Percentiles rank a stretch among this genome's conserved stretches.
Conservation (phyloP, 1,140 invertebrate species). For the Lanistes nyassanus region DNA sequence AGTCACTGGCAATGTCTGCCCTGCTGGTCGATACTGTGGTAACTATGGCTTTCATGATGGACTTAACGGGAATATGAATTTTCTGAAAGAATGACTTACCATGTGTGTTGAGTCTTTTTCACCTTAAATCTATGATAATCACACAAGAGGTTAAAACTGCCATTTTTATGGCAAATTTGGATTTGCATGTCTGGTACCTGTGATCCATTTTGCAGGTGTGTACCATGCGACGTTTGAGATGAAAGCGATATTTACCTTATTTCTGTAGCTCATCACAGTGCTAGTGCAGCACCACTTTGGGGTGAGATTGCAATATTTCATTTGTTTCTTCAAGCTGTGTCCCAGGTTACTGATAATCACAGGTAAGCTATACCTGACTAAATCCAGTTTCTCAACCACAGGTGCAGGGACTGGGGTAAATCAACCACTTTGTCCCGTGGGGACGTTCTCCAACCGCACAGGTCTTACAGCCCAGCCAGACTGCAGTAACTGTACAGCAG, state of each 20-base stretch:
- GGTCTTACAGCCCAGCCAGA: slow-evolving; percentile 41
- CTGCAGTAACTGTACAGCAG: slow-evolving; percentile 56
- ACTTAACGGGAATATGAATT: neutral
- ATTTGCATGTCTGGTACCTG: too few relatives aligned
- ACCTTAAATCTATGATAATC: too few relatives aligned
- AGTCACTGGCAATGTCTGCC: slow-evolving; percentile 58
- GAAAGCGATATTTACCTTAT: neutral
- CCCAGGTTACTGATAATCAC: too few relatives aligned
- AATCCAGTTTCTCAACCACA: slow-evolving; percentile 24
- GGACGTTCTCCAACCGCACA: slow-evolving; percentile 59
- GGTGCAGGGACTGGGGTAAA: slow-evolving; percentile 51
- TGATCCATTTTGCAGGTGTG: too few relatives aligned
- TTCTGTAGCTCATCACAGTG: neutral
- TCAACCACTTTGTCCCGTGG: slow-evolving; percentile 54
- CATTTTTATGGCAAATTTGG: too few relatives aligned
- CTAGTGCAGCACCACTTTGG: neutral
- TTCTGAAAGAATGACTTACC: neutral
- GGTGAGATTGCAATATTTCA: neutral
- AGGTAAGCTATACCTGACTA: neutral
- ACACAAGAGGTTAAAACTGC: too few relatives aligned
- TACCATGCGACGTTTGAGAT: too few relatives aligned
- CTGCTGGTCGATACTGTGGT: slow-evolving; percentile 59
- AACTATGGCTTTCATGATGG: slow-evolving; percentile 17
- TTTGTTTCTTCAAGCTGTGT: neutral
- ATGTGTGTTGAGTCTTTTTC: neutral